Evolutionary conservation across 30 jellyfish, hydroid and myxozoan species (phyloP).

Genomic region (Cassiopea andromeda): DNA sequence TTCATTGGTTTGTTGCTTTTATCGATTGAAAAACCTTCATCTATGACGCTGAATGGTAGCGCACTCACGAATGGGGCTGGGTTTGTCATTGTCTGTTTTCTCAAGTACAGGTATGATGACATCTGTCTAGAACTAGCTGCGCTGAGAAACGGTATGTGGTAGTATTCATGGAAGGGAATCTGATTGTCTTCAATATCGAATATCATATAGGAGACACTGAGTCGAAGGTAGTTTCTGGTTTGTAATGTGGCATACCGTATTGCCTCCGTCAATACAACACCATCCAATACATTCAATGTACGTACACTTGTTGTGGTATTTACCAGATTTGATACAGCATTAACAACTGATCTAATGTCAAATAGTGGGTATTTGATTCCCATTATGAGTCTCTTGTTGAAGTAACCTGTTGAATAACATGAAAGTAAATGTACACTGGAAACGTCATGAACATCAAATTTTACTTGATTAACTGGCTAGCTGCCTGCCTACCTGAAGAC

Average conservation of each 20-base stretch:
- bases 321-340: neutral
- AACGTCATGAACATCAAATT: too few relatives aligned
- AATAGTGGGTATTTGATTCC: too few relatives aligned
- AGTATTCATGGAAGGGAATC: neutral
- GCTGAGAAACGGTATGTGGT: conserved; percentile 4
- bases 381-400: neutral
- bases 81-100: neutral
- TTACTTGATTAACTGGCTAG: too few relatives aligned
- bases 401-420: too few relatives aligned
- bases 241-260: neutral
- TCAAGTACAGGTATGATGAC: neutral
- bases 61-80: conserved; percentile 7
- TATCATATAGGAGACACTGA: neutral
- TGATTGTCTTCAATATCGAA: neutral
- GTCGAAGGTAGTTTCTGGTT: neutral
- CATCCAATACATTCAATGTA: neutral
- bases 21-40: neutral
- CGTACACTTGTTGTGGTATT: neutral
- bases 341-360: neutral
- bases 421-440: too few relatives aligned
- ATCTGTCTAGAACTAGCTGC: conserved; percentile 5
- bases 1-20: neutral
- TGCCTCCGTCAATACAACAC: conserved; percentile 23
- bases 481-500: too few relatives aligned
- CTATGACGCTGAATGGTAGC: neutral